Evolutionary conservation across 2,113 vertebrate genomes (phyloP).

Genomic region (Strix uralensis): DNA sequence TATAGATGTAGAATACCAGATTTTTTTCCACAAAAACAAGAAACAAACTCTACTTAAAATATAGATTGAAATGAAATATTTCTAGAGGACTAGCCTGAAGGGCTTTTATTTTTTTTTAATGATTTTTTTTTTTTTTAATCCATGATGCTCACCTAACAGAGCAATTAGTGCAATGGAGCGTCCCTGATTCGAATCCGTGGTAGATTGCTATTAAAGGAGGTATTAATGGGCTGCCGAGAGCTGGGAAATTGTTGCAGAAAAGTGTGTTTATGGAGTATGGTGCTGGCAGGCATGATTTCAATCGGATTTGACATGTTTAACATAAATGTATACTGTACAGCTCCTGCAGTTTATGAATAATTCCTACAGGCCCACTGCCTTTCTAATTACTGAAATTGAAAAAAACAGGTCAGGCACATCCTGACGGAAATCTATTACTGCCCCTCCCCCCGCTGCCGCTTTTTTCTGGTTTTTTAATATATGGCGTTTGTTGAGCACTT

Average conservation of each 20-base stretch:
- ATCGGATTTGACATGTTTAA: slow-evolving; percentile 85
- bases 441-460: not conserved
- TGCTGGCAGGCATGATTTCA: slow-evolving; percentile 79
- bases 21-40: slow-evolving; percentile 24
- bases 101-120: slow-evolving; percentile 64
- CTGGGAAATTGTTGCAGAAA: slow-evolving; percentile 67
- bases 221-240: slow-evolving; percentile 77
- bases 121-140: slow-evolving; percentile 58
- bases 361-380: slow-evolving; percentile 75
- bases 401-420: slow-evolving; percentile 79
- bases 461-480: not conserved
- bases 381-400: slow-evolving; percentile 78
- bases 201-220: slow-evolving; percentile 78
- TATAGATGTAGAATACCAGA: not conserved
- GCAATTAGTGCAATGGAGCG: slow-evolving; percentile 75
- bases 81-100: slow-evolving; percentile 74
- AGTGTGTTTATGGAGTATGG: slow-evolving; percentile 71
- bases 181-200: slow-evolving; percentile 71
- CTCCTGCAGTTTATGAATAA: slow-evolving; percentile 80
- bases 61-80: slow-evolving; percentile 75
- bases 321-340: slow-evolving; percentile 81
- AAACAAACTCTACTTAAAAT: slow-evolving; percentile 41
- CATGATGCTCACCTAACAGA: slow-evolving; percentile 77
- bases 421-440: slow-evolving; percentile 72
- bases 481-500: not conserved